Evolutionary conservation across 2,888 invertebrate genomes (phyloP).

Genomic region (Allolobophora icterica): DNA sequence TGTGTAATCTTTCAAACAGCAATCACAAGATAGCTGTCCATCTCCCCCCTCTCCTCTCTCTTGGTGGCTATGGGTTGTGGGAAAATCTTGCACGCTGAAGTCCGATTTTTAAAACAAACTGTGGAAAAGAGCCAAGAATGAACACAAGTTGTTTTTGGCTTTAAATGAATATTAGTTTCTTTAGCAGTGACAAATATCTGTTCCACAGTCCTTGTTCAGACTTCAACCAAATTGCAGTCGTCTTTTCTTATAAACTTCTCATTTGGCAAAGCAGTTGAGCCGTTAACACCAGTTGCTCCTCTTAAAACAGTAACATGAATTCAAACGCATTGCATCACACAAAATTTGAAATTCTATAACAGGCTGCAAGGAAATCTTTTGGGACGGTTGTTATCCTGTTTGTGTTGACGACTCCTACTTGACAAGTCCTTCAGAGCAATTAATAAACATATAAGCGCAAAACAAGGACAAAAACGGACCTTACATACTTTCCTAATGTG

Average conservation of each 20-base stretch:
- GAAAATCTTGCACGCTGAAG: not conserved
- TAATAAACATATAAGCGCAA: not conserved
- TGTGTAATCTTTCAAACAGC: constrained; percentile 5
- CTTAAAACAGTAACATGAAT: not conserved
- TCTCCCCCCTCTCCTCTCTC: not conserved
- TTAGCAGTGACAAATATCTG: not conserved
- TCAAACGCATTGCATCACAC: not conserved
- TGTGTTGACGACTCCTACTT: too few species aligned
- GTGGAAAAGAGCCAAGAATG: constrained; percentile 17
- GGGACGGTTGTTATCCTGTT: not conserved
- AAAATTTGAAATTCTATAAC: not conserved
- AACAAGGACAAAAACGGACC: not conserved
- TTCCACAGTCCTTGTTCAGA: not conserved
- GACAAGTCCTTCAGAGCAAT: not conserved
- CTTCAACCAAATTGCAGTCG: not conserved
- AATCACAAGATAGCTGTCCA: not conserved
- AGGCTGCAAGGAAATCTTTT: not conserved
- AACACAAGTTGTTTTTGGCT: constrained; percentile 9
- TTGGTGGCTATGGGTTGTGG: not conserved
- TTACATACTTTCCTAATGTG: not conserved
- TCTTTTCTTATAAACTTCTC: not conserved
- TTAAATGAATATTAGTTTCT: not conserved
- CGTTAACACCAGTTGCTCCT: not conserved
- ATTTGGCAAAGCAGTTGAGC: not conserved
- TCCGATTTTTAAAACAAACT: not conserved